These are phyloP conservation scores for Nylanderia fulva DNA, from an alignment of 1,140 invertebrate species.

Conservation along the genomic window DNA sequence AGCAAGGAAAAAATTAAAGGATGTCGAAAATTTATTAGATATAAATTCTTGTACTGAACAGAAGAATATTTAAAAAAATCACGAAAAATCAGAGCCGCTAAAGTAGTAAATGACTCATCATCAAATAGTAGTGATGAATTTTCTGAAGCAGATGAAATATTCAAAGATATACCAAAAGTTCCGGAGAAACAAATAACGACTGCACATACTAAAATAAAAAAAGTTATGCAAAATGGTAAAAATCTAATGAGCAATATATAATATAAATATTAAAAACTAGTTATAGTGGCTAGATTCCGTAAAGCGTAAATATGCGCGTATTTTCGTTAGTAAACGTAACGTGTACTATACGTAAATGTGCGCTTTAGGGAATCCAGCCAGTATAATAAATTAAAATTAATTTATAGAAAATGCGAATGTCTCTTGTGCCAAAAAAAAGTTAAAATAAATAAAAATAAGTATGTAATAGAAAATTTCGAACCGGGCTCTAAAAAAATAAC, in stretches of 20 bases:
- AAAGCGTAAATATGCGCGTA: no score
- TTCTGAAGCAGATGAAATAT: background rate
- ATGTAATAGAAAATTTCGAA: no score
- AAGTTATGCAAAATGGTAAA: background rate
- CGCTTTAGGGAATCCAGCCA: no score
- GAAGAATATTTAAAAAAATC: slow-evolving; percentile 6
- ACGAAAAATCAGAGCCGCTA: slow-evolving; percentile 13
- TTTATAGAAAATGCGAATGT: background rate
- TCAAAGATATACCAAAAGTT: background rate
- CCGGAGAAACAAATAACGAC: background rate
- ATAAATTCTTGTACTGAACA: background rate
- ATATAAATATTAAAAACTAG: background rate
- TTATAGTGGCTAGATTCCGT: no score
- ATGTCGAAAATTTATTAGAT: background rate
- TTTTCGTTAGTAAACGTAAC: no score
- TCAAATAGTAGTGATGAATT: background rate
- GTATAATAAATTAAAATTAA: background rate
- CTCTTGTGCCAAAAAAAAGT: no score
- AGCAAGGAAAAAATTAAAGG: slow-evolving; percentile 6
- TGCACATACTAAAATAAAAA: background rate
- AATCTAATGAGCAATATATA: background rate
- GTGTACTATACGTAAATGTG: no score
- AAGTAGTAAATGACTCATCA: background rate
- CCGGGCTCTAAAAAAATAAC: no score
- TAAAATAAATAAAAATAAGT: no score